Evolutionary conservation across 30 jellyfish, hydroid and myxozoan genomes (phyloP), one percentile per base, ranked within the genome.

Genomic region (Pseudorhiza aurosa): DNA sequence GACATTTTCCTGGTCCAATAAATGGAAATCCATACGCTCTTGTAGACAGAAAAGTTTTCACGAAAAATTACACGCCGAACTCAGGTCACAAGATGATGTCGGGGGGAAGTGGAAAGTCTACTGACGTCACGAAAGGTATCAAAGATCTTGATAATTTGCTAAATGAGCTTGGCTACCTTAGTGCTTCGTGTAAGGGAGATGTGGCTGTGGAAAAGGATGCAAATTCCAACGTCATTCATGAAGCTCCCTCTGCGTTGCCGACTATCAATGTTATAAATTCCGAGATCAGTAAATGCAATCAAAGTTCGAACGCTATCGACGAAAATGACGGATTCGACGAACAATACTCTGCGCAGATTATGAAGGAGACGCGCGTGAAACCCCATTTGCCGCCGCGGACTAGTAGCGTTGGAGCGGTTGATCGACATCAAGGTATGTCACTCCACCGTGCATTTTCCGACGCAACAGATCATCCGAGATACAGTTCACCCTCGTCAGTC

Each of bases 11-110:
- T 15, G 97, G 97, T 24, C 97, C 97, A 11, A 36, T 90, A 42
- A 77, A 90, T 69, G 97, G 97, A 25, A 90, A 90, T 68, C 97
- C 97, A 9, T 90, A 90, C 63, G 97, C 97, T 29, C 82, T 80
- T 62, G 91, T 80, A 64, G 91, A 80, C 63, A 67, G 91, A 55
- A 65, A 35, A 35, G 27, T 78, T 40, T 78, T 78, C 49, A 68
- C 82, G 15, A 73, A 58, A 53, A 72, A 39, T 30, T 39, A 50
- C 62, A 45, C 69, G 25, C 85, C 86, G 14, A 45, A 44, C 17
- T 62, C 64, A 29, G 44, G 22, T 42, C 30, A 43, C n/a, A 72
- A 46, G 40, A 84, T 84, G 88, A 59, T 71, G 24, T 30, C 40
- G 1, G 37, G 77, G n/a, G 46, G 65, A 15, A 50, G 89, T 14